A percentile compares a stretch with the other conserved stretches of the same genome.
Evolutionary conservation across 1,140 invertebrate genomes (phyloP).

Genomic region (Capitella teleta): DNA sequence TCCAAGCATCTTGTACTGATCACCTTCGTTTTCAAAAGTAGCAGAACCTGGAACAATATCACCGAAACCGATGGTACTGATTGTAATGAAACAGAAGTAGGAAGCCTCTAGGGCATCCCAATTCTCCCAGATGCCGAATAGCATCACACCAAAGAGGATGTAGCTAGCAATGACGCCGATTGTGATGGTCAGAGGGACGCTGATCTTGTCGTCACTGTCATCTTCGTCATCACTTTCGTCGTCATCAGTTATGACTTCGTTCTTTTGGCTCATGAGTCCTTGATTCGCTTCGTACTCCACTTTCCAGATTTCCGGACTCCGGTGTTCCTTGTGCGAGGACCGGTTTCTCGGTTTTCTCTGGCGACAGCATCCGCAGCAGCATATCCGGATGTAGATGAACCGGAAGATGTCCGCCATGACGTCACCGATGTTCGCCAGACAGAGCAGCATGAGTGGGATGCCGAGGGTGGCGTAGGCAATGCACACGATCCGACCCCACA

Average conservation of each 20-base stretch:
- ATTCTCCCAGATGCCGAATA: constrained; percentile 68
- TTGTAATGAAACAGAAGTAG: constrained; percentile 86
- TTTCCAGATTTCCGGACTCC: constrained; percentile 8
- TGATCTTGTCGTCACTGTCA: constrained; percentile 31
- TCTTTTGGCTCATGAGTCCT: constrained; percentile 17
- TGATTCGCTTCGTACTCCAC: constrained; percentile 8
- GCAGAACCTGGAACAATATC: constrained; percentile 81
- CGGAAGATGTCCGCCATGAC: constrained; percentile 83
- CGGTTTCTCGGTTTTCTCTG: constrained; percentile 6
- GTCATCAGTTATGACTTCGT: constrained; percentile 18
- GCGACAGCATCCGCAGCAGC: constrained; percentile 30
- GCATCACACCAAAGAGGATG: constrained; percentile 75
- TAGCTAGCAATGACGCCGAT: constrained; percentile 81
- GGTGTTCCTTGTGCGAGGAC: constrained; percentile 17
- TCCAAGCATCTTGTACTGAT: constrained; percentile 59
- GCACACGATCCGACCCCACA: constrained; percentile 81
- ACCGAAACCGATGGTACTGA: constrained; percentile 74
- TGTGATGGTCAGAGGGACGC: constrained; percentile 70
- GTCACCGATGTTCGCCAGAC: constrained; percentile 89
- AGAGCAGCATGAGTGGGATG: constrained; percentile 85
- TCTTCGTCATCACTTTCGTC: constrained; percentile 36
- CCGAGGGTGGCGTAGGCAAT: constrained; percentile 92
- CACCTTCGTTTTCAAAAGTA: constrained; percentile 48
- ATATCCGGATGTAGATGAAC: constrained; percentile 42
- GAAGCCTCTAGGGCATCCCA: constrained; percentile 84